Conservation (phyloP, 2,888 invertebrate species). For the Dryomyza anilis region DNA sequence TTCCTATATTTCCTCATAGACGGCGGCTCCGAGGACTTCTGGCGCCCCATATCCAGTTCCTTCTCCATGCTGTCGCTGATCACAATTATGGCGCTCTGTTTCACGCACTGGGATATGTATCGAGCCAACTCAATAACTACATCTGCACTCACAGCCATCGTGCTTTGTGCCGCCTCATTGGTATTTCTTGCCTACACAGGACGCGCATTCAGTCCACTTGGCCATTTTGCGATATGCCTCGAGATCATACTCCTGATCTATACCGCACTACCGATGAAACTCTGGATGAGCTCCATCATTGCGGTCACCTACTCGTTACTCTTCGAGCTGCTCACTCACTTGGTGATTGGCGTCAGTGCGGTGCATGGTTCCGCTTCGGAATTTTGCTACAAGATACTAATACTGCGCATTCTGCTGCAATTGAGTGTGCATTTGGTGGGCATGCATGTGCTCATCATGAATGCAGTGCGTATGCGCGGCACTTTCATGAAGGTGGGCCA, state of each 20-base stretch:
- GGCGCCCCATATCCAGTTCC: constrained; percentile 73
- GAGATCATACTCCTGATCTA: constrained; percentile 90
- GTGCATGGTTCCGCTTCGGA: constrained; percentile 63
- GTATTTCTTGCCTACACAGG: constrained; percentile 67
- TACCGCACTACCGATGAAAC: constrained; percentile 88
- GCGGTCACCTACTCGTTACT: constrained; percentile 81
- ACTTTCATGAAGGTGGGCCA: constrained; percentile 97
- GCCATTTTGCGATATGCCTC: constrained; percentile 82
- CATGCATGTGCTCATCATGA: constrained; percentile 91
- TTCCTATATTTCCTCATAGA: constrained; percentile 79
- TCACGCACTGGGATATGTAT: constrained; percentile 77
- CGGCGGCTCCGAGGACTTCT: constrained; percentile 71
- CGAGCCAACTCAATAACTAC: constrained; percentile 71
- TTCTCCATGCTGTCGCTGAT: constrained; percentile 71
- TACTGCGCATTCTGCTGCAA: constrained; percentile 79
- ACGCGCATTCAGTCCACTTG: constrained; percentile 74
- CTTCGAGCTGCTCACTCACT: constrained; percentile 76
- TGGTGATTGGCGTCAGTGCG: constrained; percentile 61
- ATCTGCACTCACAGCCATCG: constrained; percentile 74
- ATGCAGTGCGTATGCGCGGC: constrained; percentile 88
- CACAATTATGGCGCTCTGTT: constrained; percentile 69
- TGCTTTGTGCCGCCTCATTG: constrained; percentile 74
- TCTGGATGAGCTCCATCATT: constrained; percentile 82
- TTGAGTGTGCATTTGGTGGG: constrained; percentile 90
- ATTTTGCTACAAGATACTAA: constrained; percentile 67